These are phyloP conservation scores for Myotis vivesi DNA, from an alignment of 2,797 vertebrate species.

Conservation along the genomic window DNA sequence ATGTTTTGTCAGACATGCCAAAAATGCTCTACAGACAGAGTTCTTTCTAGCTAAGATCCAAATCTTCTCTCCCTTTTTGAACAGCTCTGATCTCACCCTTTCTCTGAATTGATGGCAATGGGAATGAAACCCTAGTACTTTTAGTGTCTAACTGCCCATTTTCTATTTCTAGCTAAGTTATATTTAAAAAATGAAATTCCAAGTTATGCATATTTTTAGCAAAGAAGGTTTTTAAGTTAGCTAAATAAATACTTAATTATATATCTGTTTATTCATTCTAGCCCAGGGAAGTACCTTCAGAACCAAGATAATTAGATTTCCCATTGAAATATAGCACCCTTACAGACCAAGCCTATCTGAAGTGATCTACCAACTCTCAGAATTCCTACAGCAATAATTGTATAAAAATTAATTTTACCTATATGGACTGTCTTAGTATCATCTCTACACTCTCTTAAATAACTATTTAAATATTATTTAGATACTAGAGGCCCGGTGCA, in stretches of 20 bases:
- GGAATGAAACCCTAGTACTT: not conserved
- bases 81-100: not conserved
- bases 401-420: conserved; percentile 10
- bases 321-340: not conserved
- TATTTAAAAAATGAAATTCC: conserved; percentile 22
- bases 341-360: not conserved
- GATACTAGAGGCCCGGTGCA: not conserved
- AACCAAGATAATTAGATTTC: not conserved
- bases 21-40: not conserved
- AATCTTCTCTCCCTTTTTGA: not conserved
- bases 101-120: not conserved
- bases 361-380: not conserved
- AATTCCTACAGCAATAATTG: not conserved
- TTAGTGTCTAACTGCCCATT: not conserved
- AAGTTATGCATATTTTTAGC: conserved; percentile 40
- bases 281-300: not conserved
- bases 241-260: too few species aligned
- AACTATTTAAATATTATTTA: conserved; percentile 14
- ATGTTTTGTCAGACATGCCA: not conserved
- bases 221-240: conserved; percentile 25
- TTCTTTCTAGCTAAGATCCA: not conserved
- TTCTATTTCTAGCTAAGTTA: conserved; percentile 33
- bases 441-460: not conserved
- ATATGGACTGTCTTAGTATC: not conserved
- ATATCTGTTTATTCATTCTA: not conserved